Evolutionary conservation across 2,113 vertebrate genomes (phyloP), one percentile per base, ranked within the genome.

Genomic region (Equus przewalskii): DNA sequence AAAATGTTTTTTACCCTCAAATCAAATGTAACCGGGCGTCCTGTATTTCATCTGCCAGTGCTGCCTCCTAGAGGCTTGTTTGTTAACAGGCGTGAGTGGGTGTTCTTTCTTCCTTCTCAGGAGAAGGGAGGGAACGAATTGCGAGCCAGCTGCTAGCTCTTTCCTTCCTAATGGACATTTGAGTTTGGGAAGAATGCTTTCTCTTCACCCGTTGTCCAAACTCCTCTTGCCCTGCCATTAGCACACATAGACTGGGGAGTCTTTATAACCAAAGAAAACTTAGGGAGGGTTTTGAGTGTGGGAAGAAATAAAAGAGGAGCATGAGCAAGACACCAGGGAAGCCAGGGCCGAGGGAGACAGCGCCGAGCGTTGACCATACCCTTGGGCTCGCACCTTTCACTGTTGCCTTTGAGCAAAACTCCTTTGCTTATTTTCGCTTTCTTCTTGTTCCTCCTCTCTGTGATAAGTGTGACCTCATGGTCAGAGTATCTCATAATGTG

Each of bases 321-420:
- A 2, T 51, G 75, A 33, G 46, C 22, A 65, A 54, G n/a, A 58
- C n/a, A 28, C 18, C 33, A 9, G 41, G 75, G 16, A 15, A 9
- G 6, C 46, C 0, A 19, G 18, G 1, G 18, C 6, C 21, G 6
- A 0, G 2, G 51, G 49, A 67, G 28, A 7, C 18, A 6, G 4
- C 0, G 2, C 16, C 6, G n/a, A 18, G 46, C 1, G 0, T 67
- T 69, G 11, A 15, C 13, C 12, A 21, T 19, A 13, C 30, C 30
- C 28, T 5, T 33, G n/a, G n/a, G 22, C 10, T 56, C 56, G 33
- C n/a, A 36, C 10, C 2, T 33, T 54, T 49, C 19, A 21, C 11
- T 26, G 33, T 54, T 33, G 41, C 18, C 21, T 90, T 46, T 58
- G 19, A 78, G 62, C 18, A 49, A 84, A 46, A 18, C 30, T 54